phyloP scores from a whole-genome alignment of 1,140 invertebrate species.

The Cotesia chilonis region DNA sequence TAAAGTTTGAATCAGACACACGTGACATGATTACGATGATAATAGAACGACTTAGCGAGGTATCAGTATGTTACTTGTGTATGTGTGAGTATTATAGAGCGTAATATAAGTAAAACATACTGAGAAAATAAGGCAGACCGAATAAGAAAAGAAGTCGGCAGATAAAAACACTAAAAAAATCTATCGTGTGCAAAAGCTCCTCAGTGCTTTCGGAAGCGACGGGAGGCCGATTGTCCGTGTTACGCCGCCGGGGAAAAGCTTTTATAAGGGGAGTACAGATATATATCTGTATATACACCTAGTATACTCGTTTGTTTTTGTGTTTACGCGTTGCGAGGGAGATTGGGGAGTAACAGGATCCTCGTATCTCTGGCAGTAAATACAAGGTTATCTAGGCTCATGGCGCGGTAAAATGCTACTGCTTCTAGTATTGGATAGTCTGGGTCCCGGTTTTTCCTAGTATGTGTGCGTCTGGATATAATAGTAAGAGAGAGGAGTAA shows the following conservation, averaged over 20 bases:
- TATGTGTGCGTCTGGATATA: no score
- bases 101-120: background rate
- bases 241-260: conserved; percentile 34
- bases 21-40: background rate
- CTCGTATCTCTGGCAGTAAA: conserved; percentile 51
- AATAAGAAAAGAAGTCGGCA: background rate
- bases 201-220: conserved; percentile 24
- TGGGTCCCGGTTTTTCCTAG: background rate
- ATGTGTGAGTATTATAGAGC: background rate
- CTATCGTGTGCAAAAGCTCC: conserved; percentile 15
- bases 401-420: conserved; percentile 9
- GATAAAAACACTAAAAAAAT: conserved; percentile 5
- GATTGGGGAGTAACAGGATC: conserved; percentile 47
- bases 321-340: conserved; percentile 48
- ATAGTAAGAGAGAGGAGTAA: background rate
- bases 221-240: conserved; percentile 23
- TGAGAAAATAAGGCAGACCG: background rate
- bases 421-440: conserved; percentile 13
- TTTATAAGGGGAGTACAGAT: conserved; percentile 44
- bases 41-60: conserved; percentile 19
- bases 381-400: conserved; percentile 50
- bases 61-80: background rate
- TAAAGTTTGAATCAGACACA: conserved; percentile 22
- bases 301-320: conserved; percentile 50
- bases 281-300: conserved; percentile 54